A percentile compares a stretch with the other conserved stretches of the same genome.
phyloP scores from a whole-genome alignment of 2,888 invertebrate species.

The Xestoiulus laeticollis region DNA sequence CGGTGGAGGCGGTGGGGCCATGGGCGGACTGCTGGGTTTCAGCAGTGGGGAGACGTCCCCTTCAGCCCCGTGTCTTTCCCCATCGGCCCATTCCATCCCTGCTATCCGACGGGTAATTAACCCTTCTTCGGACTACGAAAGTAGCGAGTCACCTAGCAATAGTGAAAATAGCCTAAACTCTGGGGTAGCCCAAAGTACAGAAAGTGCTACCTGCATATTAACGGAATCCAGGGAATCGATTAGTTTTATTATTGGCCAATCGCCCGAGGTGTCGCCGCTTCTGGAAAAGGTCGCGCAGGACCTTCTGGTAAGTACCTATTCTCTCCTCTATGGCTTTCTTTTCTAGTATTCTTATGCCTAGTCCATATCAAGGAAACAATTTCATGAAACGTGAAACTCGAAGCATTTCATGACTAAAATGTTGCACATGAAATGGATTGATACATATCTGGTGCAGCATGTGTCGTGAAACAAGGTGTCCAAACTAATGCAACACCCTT shows the following conservation, averaged over 20 bases:
- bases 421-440: no score
- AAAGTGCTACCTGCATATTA: conserved; percentile 43
- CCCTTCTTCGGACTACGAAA: conserved; percentile 62
- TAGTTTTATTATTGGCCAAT: conserved; percentile 53
- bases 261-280: conserved; percentile 49
- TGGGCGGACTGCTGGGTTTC: conserved; percentile 47
- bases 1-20: conserved; percentile 52
- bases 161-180: conserved; percentile 63
- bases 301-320: conserved; percentile 57
- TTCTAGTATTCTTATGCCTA: neutral
- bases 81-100: conserved; percentile 51
- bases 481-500: no score
- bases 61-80: conserved; percentile 51
- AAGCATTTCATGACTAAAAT: no score
- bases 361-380: no score
- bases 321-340: conserved; percentile 50
- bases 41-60: conserved; percentile 54
- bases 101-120: conserved; percentile 57
- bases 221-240: conserved; percentile 48
- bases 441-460: no score
- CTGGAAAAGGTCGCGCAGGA: conserved; percentile 35
- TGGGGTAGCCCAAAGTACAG: neutral
- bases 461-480: no score
- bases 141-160: conserved; percentile 65
- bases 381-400: no score